A percentile compares a stretch with the other conserved stretches of the same genome.
Conservation (phyloP, 2,888 invertebrate species). For the Lordiphosa fenestrarum region DNA sequence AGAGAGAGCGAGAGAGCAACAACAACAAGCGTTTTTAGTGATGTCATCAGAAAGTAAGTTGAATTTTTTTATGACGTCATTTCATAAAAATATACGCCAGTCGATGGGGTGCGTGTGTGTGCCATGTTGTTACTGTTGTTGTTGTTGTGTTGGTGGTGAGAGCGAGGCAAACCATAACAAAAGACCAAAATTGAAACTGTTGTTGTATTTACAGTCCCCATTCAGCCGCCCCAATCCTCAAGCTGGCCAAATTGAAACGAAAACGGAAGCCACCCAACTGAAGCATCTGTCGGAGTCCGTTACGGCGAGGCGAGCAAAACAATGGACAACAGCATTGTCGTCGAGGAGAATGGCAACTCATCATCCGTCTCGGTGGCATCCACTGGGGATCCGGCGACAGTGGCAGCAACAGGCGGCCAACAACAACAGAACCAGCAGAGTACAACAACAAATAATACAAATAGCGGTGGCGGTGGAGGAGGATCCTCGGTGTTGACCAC, state of each 20-base stretch:
- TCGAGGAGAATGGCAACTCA: slow-evolving; percentile 91
- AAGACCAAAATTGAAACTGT: slow-evolving; percentile 16
- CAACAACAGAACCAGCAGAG: slow-evolving; percentile 69
- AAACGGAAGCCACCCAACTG: slow-evolving; percentile 80
- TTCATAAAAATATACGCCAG: slow-evolving; percentile 70
- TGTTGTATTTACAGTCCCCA: slow-evolving; percentile 29
- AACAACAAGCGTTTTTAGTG: slow-evolving; percentile 67
- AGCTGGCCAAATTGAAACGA: slow-evolving; percentile 79
- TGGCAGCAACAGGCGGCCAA: slow-evolving; percentile 34
- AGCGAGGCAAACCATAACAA: too few species aligned
- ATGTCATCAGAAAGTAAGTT: slow-evolving; percentile 75
- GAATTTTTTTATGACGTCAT: slow-evolving; percentile 67
- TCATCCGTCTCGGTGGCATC: slow-evolving; percentile 56
- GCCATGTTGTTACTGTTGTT: slow-evolving; percentile 28
- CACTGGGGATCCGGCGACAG: slow-evolving; percentile 53
- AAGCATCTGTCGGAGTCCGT: slow-evolving; percentile 82
- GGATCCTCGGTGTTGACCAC: slow-evolving; percentile 81
- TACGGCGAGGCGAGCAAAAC: slow-evolving; percentile 81
- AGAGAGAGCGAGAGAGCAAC: slow-evolving; percentile 41
- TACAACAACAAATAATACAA: slow-evolving; percentile 66
- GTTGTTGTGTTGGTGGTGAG: background rate
- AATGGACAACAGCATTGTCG: slow-evolving; percentile 94
- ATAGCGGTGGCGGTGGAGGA: slow-evolving; percentile 45
- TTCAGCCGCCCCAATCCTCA: slow-evolving; percentile 39
- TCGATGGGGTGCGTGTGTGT: slow-evolving; percentile 20